phyloP scores from a whole-genome alignment of 2,888 invertebrate species.

The Lochmaea crataegi region DNA sequence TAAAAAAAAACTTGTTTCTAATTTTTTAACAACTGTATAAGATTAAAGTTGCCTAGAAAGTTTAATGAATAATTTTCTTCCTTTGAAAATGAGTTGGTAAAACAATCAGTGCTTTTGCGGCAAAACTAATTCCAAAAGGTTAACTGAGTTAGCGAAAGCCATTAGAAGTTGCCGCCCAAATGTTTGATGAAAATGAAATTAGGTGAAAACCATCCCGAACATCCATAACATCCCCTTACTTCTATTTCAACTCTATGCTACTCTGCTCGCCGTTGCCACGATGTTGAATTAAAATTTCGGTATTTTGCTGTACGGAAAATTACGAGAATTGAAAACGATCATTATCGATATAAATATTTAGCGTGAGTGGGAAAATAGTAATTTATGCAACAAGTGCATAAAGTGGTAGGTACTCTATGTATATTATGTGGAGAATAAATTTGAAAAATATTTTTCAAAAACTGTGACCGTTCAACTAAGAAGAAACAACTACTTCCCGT shows the following conservation, averaged over 20 bases:
- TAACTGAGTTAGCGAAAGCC: slow-evolving; percentile 33
- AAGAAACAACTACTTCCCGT: too few relatives aligned
- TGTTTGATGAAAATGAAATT: slow-evolving; percentile 37
- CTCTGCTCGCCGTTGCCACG: not conserved
- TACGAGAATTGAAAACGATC: too few relatives aligned
- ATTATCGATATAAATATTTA: too few relatives aligned
- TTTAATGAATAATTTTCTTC: slow-evolving; percentile 30
- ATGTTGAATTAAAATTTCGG: not conserved
- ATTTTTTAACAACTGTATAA: too few relatives aligned
- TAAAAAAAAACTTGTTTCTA: too few relatives aligned
- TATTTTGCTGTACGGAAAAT: not conserved
- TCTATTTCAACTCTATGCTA: slow-evolving; percentile 5
- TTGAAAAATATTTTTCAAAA: too few relatives aligned
- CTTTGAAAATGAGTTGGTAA: slow-evolving; percentile 24
- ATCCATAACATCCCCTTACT: slow-evolving; percentile 12
- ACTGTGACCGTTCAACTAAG: too few relatives aligned
- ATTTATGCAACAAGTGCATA: too few relatives aligned
- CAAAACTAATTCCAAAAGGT: slow-evolving; percentile 36
- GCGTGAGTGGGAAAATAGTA: too few relatives aligned
- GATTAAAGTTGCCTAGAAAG: slow-evolving; percentile 4
- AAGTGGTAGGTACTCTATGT: too few relatives aligned
- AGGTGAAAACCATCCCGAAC: slow-evolving; percentile 25
- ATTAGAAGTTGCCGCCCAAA: slow-evolving; percentile 35
- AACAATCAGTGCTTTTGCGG: slow-evolving; percentile 35
- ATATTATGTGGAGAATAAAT: too few relatives aligned